Evolutionary conservation across 2,888 invertebrate genomes (phyloP).

Genomic region (Ectemnius lituratus): DNA sequence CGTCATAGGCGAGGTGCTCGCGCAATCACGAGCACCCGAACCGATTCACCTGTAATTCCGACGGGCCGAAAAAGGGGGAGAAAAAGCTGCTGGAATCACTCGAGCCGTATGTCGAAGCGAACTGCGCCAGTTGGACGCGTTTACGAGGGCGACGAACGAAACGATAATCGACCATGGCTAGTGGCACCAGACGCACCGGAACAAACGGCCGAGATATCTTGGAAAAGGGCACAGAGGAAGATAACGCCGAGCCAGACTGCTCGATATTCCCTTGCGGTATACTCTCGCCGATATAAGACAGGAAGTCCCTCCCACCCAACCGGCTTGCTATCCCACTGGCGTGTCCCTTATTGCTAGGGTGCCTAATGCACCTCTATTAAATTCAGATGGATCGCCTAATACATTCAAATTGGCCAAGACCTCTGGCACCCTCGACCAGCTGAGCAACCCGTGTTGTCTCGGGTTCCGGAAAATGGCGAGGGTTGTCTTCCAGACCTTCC

Average conservation of each 20-base stretch:
- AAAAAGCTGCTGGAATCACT: too few species aligned
- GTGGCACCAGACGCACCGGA: too few species aligned
- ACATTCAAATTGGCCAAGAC: constrained; percentile 45
- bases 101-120: too few species aligned
- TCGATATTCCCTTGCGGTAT: constrained; percentile 10
- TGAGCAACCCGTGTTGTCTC: constrained; percentile 13
- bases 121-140: neutral
- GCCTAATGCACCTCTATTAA: constrained; percentile 44
- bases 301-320: neutral
- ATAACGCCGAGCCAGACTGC: neutral
- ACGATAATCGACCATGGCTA: constrained; percentile 10
- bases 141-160: constrained; percentile 20
- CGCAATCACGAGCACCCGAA: too few species aligned
- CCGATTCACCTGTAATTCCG: too few species aligned
- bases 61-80: too few species aligned
- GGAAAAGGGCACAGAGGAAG: neutral
- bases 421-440: constrained; percentile 16
- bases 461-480: neutral
- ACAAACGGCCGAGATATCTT: too few species aligned
- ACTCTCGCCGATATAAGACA: neutral
- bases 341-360: constrained; percentile 40
- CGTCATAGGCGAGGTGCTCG: too few species aligned
- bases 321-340: constrained; percentile 18
- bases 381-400: constrained; percentile 48
- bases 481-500: neutral